Evolutionary conservation across 2,797 vertebrate genomes (phyloP).

Genomic region (Hyperoplus lanceolatus): DNA sequence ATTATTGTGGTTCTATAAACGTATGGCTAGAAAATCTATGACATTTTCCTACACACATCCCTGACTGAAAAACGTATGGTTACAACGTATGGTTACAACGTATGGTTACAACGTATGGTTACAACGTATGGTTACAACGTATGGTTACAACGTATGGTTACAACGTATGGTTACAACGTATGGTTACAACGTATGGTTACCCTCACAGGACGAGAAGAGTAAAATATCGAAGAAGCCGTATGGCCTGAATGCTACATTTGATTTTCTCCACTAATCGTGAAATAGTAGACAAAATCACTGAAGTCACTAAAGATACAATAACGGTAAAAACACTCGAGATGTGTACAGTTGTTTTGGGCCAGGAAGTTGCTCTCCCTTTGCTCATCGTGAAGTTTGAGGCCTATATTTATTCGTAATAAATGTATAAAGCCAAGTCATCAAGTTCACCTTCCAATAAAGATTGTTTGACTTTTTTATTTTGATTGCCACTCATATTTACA

Average conservation of each 20-base stretch:
- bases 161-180: too few species aligned
- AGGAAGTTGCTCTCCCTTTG: neutral
- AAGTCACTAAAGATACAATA: constrained; percentile 14
- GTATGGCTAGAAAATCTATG: neutral
- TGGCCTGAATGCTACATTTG: constrained; percentile 51
- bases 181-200: constrained; percentile 37
- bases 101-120: too few species aligned
- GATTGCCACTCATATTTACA: neutral
- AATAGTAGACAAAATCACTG: neutral
- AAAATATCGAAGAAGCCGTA: constrained; percentile 52
- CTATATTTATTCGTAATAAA: neutral
- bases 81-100: too few species aligned
- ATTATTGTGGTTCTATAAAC: too few species aligned
- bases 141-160: too few species aligned
- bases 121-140: too few species aligned
- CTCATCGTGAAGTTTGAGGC: neutral
- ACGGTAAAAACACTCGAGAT: constrained; percentile 55
- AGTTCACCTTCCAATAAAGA: neutral
- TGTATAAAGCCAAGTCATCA: neutral
- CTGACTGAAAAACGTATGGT: constrained; percentile 48
- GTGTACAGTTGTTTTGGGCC: constrained; percentile 22
- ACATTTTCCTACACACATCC: constrained; percentile 15
- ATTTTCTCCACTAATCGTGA: constrained; percentile 10
- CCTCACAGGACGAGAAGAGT: constrained; percentile 34
- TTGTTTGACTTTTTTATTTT: constrained; percentile 2